Percentiles rank a stretch among this genome's conserved stretches.
Conservation (phyloP, 37 sponge, comb jelly and placozoan species). For the Eunapius fragilis region DNA sequence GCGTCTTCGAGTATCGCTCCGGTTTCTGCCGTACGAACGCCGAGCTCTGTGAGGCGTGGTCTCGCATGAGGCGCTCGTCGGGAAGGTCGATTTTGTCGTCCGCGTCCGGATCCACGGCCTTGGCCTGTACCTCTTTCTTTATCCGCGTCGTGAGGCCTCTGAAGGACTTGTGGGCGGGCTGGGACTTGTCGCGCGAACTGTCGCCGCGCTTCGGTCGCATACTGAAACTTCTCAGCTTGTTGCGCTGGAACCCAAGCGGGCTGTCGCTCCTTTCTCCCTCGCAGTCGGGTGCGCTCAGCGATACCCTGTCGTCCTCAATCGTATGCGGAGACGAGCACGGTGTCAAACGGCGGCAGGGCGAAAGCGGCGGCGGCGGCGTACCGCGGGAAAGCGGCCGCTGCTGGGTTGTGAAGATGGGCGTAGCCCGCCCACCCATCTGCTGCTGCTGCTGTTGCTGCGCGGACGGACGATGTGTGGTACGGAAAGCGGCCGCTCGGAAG, state of each 20-base stretch:
- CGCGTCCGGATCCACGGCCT: constrained; percentile 7
- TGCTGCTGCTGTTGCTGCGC: too few species aligned
- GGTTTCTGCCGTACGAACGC: background rate
- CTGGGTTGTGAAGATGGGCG: background rate
- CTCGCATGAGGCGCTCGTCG: constrained; percentile 35
- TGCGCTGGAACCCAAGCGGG: constrained; percentile 50
- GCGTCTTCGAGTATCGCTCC: background rate
- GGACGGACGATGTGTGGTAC: background rate
- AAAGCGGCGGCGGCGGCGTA: background rate
- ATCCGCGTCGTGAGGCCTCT: background rate
- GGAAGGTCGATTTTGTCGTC: constrained; percentile 64
- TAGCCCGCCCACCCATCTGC: background rate
- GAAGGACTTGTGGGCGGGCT: background rate
- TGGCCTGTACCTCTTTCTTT: background rate
- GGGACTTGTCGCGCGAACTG: background rate
- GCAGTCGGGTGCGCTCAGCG: constrained; percentile 30
- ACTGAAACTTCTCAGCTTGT: constrained; percentile 58
- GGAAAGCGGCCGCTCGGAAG: constrained; percentile 12
- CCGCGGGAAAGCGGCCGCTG: background rate
- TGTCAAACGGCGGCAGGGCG: background rate
- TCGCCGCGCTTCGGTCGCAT: constrained; percentile 26
- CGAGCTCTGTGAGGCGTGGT: background rate
- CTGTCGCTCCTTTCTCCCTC: constrained; percentile 17
- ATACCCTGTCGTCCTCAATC: background rate
- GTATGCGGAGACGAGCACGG: background rate